phyloP scores from a whole-genome alignment of 2,888 invertebrate species.

The Apamea crenata region DNA sequence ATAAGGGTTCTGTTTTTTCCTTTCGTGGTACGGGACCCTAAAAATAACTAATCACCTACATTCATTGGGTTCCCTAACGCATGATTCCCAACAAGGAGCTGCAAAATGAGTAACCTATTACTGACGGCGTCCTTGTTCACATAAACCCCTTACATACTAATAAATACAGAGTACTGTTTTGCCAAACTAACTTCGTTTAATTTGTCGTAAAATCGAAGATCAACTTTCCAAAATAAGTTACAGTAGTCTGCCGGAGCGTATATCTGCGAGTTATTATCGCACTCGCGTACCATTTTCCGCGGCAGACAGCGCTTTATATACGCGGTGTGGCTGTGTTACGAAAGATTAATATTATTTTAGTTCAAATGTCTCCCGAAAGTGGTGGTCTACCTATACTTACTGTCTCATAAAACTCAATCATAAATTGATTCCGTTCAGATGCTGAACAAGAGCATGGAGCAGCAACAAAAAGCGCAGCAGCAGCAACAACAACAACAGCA shows the following conservation, averaged over 20 bases:
- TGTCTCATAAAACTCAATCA: background rate
- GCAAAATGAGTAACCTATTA: background rate
- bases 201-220: no score
- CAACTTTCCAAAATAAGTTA: no score
- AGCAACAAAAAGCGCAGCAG: constrained; percentile 87
- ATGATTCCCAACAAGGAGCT: background rate
- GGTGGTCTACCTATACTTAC: background rate
- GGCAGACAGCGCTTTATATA: no score
- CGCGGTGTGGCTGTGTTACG: no score
- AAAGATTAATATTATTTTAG: background rate
- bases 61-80: background rate
- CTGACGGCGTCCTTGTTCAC: no score
- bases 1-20: no score
- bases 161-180: background rate
- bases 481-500: constrained; percentile 89
- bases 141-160: background rate
- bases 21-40: no score
- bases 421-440: constrained; percentile 81
- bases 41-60: background rate
- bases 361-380: background rate
- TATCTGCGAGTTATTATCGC: no score
- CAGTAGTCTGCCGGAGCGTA: no score
- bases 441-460: constrained; percentile 90
- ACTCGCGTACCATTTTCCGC: no score
- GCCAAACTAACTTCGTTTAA: background rate